phyloP scores from a whole-genome alignment of 2,888 invertebrate species.

The Scotopteryx bipunctaria region DNA sequence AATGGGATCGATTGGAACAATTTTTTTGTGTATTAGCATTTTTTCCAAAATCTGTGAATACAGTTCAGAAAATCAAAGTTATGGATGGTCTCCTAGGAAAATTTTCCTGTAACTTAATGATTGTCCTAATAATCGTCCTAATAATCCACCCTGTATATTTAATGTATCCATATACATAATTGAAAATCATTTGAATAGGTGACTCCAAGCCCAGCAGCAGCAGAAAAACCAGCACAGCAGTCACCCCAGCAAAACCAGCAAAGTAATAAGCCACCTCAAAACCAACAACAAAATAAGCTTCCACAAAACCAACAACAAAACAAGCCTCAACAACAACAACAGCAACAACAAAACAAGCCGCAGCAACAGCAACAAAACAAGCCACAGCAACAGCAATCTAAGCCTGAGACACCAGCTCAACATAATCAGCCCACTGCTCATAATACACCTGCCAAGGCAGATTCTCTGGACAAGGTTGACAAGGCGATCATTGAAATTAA shows the following conservation, averaged over 20 bases:
- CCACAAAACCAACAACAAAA: conserved; percentile 34
- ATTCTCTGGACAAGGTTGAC: conserved; percentile 60
- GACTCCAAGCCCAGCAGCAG: conserved; percentile 33
- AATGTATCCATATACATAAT: too few species aligned
- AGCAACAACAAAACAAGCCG: conserved; percentile 40
- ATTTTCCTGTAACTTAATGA: too few species aligned
- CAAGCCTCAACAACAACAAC: conserved; percentile 33
- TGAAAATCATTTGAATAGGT: conserved; percentile 25
- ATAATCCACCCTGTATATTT: too few species aligned
- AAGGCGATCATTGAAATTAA: conserved; percentile 52
- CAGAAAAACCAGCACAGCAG: conserved; percentile 39
- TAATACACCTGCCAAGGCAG: conserved; percentile 47
- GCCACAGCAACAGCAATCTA: conserved; percentile 39
- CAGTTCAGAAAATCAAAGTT: too few species aligned
- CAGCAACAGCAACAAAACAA: conserved; percentile 37
- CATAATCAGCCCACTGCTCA: conserved; percentile 35
- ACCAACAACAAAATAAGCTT: conserved; percentile 37
- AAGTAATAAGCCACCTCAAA: conserved; percentile 39
- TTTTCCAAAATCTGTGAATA: too few species aligned
- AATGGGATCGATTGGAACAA: too few species aligned
- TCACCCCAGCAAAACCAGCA: conserved; percentile 31
- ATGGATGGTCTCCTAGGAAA: too few species aligned
- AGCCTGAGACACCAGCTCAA: conserved; percentile 36
- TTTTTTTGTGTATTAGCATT: too few species aligned
- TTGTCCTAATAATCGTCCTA: too few species aligned